Evolutionary conservation across 2,888 invertebrate species (phyloP).

Genomic region (Drosophila putrida): DNA sequence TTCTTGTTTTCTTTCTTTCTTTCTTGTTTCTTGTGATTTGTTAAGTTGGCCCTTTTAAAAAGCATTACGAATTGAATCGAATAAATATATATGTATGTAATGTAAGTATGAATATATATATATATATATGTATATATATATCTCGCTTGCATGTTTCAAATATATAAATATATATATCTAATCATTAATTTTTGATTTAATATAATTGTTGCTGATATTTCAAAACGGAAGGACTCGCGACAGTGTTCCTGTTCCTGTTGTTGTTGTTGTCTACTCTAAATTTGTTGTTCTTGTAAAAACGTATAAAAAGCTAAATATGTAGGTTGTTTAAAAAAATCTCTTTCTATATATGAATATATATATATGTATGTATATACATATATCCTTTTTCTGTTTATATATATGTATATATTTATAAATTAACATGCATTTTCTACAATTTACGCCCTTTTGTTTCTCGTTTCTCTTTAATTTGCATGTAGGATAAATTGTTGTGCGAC

Average conservation of each 20-base stretch:
- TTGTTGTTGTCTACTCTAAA: conserved; percentile 48
- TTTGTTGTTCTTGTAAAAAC: conserved; percentile 70
- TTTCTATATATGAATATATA: conserved; percentile 36
- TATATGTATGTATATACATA: conserved; percentile 15
- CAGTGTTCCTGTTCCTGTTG: conserved; percentile 35
- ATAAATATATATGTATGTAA: conserved; percentile 60
- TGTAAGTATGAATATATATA: conserved; percentile 1
- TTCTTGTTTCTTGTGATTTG: conserved; percentile 21
- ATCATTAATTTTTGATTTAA: conserved; percentile 34
- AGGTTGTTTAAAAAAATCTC: conserved; percentile 65
- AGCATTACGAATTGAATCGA: conserved; percentile 69
- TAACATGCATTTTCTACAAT: conserved; percentile 34
- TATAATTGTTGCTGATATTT: conserved; percentile 52
- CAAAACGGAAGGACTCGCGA: conserved; percentile 77
- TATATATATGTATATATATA: background rate
- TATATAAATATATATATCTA: background rate
- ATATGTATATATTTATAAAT: conserved; percentile 30
- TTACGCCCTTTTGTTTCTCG: background rate
- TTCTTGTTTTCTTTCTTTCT: conserved; percentile 28
- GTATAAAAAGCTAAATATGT: conserved; percentile 78
- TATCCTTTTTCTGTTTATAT: background rate
- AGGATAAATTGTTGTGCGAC: conserved; percentile 56
- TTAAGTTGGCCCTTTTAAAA: conserved; percentile 57
- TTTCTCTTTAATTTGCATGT: conserved; percentile 34
- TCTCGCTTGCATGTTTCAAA: background rate